Evolutionary conservation across 2,113 vertebrate genomes (phyloP).

Genomic region (Collichthys lucidus): DNA sequence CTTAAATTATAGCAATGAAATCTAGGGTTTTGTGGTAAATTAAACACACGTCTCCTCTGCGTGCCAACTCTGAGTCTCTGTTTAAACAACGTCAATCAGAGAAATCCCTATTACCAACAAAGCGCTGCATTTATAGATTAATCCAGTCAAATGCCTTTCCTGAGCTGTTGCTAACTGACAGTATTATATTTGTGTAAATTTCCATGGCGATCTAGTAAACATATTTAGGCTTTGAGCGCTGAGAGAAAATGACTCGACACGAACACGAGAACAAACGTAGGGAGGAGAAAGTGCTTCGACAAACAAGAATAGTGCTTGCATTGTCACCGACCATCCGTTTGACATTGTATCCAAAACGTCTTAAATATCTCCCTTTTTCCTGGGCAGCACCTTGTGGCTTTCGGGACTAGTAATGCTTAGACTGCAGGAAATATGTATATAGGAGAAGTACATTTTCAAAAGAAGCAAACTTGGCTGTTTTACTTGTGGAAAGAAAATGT

Average conservation of each 20-base stretch:
- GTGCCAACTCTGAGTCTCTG: constrained; percentile 39
- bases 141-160: constrained; percentile 42
- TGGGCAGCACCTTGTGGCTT: neutral
- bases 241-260: constrained; percentile 37
- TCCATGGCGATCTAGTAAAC: constrained; percentile 65
- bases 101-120: constrained; percentile 54
- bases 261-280: constrained; percentile 32
- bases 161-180: constrained; percentile 51
- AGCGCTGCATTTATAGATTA: constrained; percentile 42
- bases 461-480: constrained; percentile 12
- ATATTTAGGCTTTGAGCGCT: constrained; percentile 32
- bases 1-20: constrained; percentile 14
- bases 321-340: constrained; percentile 23
- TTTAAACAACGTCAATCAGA: constrained; percentile 55
- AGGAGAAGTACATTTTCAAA: constrained; percentile 4
- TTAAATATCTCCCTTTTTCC: constrained; percentile 25
- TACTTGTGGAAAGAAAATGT: neutral
- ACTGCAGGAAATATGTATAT: constrained; percentile 31
- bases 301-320: constrained; percentile 18
- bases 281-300: constrained; percentile 19
- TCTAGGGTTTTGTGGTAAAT: constrained; percentile 35
- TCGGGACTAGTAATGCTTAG: constrained; percentile 7
- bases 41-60: constrained; percentile 25
- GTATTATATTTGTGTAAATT: constrained; percentile 61
- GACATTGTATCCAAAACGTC: constrained; percentile 1